Evolutionary conservation across 2,113 vertebrate genomes (phyloP), one percentile per base, ranked within the genome.

Genomic region (Drymodes brunneopygia): DNA sequence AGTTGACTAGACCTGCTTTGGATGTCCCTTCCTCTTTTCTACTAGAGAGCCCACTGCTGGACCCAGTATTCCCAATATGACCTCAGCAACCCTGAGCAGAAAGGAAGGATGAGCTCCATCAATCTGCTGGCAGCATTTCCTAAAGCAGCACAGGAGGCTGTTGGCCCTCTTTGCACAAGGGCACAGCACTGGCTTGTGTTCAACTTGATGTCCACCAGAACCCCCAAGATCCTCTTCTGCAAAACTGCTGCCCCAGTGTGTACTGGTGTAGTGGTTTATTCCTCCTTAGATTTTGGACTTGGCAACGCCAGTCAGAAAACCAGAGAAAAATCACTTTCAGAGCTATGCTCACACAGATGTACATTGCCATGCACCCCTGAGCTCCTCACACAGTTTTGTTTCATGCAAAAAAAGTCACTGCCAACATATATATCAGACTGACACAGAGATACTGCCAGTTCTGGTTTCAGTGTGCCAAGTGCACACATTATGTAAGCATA

Each of bases 391-490:
- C 14, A 25, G 40, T 82, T 90, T 74, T 29, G 25, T 54, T 88
- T 88, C 28, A 61, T 27, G 33, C 15, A 69, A 66, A 90, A 75
- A 62, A 66, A 60, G 23, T 21, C 21, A 58, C 77, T 84, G 66
- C 61, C 87, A 88, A 94, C 50, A 91, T 79, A 88, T 51, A 51
- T 83, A 95, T 78, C 88, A 92, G 89, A 78, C 89, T 81, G 81
- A 22, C 65, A 82, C 36, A 77, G 69, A 92, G 53, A 87, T 10
- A 73, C 53, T 83, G 91, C 56, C 92, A 92, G 81, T 92, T 95
- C 80, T 91, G 42, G 73, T 74, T 91, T 91, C 90, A 70, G 25
- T 13, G 25, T 82, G 91, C 81, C 91, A 95, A 87, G 57, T 10
- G 15, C 42, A 40, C 78, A 53, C 57, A 73, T 88, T 95, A 95